phyloP scores from a whole-genome alignment of 2,113 vertebrate species.

The Motacilla alba region DNA sequence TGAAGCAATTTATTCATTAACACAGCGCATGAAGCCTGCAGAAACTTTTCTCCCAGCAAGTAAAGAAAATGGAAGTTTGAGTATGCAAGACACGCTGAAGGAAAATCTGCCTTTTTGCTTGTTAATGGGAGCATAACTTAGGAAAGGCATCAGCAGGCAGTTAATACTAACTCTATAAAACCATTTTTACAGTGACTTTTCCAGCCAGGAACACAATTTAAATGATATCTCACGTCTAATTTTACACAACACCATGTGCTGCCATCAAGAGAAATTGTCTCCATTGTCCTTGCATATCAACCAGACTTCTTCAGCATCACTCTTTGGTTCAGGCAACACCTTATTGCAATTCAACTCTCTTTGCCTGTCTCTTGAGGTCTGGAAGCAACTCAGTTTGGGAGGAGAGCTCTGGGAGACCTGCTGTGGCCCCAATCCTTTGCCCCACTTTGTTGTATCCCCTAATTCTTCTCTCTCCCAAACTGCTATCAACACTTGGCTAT shows the following conservation, averaged over 20 bases:
- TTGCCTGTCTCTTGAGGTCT: background rate
- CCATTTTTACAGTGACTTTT: slow-evolving; percentile 19
- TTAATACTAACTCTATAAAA: background rate
- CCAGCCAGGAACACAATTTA: background rate
- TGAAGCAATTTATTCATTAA: background rate
- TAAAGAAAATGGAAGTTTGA: background rate
- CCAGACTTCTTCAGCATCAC: background rate
- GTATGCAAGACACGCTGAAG: background rate
- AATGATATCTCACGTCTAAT: background rate
- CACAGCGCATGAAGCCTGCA: background rate
- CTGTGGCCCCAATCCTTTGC: background rate
- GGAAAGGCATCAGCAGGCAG: background rate
- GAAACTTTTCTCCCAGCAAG: background rate
- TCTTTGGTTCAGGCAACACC: background rate
- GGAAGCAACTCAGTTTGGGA: background rate
- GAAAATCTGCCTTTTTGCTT: background rate
- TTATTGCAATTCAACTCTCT: background rate
- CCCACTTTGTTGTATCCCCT: background rate
- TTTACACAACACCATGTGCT: background rate
- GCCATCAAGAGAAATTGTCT: background rate
- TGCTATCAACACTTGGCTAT: background rate
- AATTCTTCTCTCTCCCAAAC: background rate
- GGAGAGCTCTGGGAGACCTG: background rate
- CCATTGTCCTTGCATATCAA: background rate
- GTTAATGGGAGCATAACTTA: background rate